Evolutionary conservation across 30 jellyfish, hydroid and myxozoan genomes (phyloP).

Genomic region (Catostylus mosaicus): DNA sequence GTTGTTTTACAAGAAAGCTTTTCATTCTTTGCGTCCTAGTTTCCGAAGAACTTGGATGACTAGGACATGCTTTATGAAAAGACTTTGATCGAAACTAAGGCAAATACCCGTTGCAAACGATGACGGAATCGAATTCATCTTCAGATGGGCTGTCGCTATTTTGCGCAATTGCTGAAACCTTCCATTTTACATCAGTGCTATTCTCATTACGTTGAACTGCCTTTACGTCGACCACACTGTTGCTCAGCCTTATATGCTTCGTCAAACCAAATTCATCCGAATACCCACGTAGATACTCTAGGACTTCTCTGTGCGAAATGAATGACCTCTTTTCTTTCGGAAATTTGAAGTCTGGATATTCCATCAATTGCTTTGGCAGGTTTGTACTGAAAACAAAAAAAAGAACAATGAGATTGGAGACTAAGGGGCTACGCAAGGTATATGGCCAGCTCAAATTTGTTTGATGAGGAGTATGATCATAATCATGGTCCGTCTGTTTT

Average conservation of each 20-base stretch:
- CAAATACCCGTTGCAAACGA: slow-evolving; percentile 85
- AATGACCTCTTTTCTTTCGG: slow-evolving; percentile 57
- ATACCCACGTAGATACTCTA: slow-evolving; percentile 59
- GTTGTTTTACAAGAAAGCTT: too few relatives aligned
- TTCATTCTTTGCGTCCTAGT: neutral
- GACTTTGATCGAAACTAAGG: neutral
- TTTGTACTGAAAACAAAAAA: slow-evolving; percentile 57
- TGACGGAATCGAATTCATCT: slow-evolving; percentile 68
- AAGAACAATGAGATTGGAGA: too few relatives aligned
- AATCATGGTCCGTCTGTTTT: too few relatives aligned
- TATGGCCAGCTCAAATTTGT: too few relatives aligned
- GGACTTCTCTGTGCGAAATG: slow-evolving; percentile 52
- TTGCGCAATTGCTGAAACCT: slow-evolving; percentile 4
- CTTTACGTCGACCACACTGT: slow-evolving; percentile 34
- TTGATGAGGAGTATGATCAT: too few relatives aligned
- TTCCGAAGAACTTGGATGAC: neutral
- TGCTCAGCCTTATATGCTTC: slow-evolving; percentile 19
- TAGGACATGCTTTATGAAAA: neutral
- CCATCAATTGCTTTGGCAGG: slow-evolving; percentile 85
- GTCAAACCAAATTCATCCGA: slow-evolving; percentile 32
- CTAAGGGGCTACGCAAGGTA: too few relatives aligned
- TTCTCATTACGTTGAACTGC: slow-evolving; percentile 21
- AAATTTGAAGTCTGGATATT: slow-evolving; percentile 76
- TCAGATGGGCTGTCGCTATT: slow-evolving; percentile 1
- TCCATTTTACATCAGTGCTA: slow-evolving; percentile 31